These are phyloP conservation scores for Cerceris rybyensis DNA, from an alignment of 2,888 invertebrate species.

Conservation along the genomic window DNA sequence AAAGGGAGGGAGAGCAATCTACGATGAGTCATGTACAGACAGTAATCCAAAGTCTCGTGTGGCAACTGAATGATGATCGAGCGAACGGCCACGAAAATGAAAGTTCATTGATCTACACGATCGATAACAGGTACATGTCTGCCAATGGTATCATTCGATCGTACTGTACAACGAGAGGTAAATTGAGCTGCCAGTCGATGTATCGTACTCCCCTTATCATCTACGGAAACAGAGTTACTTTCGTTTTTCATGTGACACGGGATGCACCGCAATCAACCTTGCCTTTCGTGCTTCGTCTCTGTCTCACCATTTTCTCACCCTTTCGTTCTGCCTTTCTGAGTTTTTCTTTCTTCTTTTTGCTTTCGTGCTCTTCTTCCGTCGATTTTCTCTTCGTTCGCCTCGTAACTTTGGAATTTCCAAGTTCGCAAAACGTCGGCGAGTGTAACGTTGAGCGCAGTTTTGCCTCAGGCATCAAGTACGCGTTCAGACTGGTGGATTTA, in stretches of 20 bases:
- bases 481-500: constrained; percentile 51
- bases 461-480: constrained; percentile 48
- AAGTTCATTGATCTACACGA: constrained; percentile 59
- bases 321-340: constrained; percentile 11
- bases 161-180: constrained; percentile 54
- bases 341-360: constrained; percentile 10
- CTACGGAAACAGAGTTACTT: constrained; percentile 35
- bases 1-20: constrained; percentile 13
- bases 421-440: constrained; percentile 41
- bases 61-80: constrained; percentile 60
- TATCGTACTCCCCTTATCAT: constrained; percentile 57
- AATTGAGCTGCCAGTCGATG: constrained; percentile 67
- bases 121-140: constrained; percentile 58
- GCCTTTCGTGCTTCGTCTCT: constrained; percentile 3
- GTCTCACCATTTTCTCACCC: constrained; percentile 5
- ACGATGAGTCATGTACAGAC: constrained; percentile 24
- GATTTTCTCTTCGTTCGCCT: constrained; percentile 1
- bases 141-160: constrained; percentile 60
- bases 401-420: constrained; percentile 47
- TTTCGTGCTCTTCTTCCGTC: neutral
- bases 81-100: constrained; percentile 59
- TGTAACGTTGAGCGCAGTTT: constrained; percentile 52
- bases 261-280: constrained; percentile 52
- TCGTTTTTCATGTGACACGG: constrained; percentile 54
- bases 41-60: constrained; percentile 42